phyloP scores from a whole-genome alignment of 2,113 vertebrate genomes.

The Procavia capensis region DNA sequence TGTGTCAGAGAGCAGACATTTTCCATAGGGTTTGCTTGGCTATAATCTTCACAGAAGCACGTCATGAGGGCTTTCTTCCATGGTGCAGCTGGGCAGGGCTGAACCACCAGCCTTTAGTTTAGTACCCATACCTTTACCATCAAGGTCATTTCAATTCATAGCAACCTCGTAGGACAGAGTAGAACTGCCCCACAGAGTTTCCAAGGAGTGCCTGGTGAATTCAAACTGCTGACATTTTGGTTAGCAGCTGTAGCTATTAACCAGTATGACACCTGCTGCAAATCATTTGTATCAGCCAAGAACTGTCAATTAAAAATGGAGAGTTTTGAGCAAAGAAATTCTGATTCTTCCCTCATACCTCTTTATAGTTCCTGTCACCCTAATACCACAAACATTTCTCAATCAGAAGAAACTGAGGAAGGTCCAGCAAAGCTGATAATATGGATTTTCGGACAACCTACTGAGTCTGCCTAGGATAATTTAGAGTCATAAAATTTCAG shows the following conservation, averaged over 20 bases:
- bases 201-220: no score
- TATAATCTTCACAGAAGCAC: background rate
- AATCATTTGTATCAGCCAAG: background rate
- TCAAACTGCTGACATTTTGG: no score
- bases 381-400: background rate
- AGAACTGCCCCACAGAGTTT: no score
- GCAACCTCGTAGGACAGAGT: no score
- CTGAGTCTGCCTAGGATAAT: background rate
- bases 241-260: no score
- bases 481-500: constrained; percentile 7
- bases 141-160: no score
- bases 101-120: background rate
- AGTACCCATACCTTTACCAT: no score
- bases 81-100: background rate
- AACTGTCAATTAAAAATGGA: background rate
- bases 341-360: background rate
- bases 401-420: background rate
- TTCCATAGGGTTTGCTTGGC: background rate
- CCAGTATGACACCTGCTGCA: no score
- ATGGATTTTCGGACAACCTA: constrained; percentile 4
- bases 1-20: background rate
- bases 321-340: background rate
- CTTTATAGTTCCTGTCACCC: background rate
- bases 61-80: background rate
- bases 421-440: background rate